A percentile compares a stretch with the other conserved stretches of the same genome.
Evolutionary conservation across 2,797 vertebrate species (phyloP).

Genomic region (Sebastes hubbsi): DNA sequence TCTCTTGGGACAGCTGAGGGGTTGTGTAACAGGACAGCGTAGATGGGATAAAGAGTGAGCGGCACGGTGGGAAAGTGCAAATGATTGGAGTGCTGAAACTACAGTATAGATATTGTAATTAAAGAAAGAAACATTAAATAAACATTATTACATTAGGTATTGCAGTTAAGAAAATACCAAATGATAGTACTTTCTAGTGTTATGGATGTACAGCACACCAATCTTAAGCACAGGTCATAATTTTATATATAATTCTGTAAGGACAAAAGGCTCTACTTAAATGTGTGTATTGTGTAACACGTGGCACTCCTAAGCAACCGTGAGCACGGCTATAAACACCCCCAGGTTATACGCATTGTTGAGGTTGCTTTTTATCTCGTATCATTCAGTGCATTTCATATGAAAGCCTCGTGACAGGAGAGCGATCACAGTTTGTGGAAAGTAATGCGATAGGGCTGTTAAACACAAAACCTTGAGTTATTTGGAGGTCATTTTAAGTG

Average conservation of each 20-base stretch:
- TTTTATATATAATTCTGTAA: not conserved
- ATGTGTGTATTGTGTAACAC: not conserved
- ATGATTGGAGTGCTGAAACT: not conserved
- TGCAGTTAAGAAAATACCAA: not conserved
- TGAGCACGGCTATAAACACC: not conserved
- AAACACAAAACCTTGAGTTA: not conserved
- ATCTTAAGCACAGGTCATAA: not conserved
- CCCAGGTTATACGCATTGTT: not conserved
- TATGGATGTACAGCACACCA: not conserved
- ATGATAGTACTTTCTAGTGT: not conserved
- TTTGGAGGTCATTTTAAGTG: not conserved
- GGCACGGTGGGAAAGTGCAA: not conserved
- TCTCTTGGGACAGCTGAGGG: constrained; percentile 59
- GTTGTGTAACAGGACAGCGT: constrained; percentile 52
- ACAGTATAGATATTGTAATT: not conserved
- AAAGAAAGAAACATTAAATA: not conserved
- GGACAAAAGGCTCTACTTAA: not conserved
- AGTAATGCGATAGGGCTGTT: not conserved
- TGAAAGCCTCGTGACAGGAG: not conserved
- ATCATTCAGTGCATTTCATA: not conserved
- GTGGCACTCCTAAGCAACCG: not conserved
- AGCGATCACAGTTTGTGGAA: not conserved
- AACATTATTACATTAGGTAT: not conserved
- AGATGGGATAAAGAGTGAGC: constrained; percentile 10
- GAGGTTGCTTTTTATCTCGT: not conserved